Evolutionary conservation across 2,797 vertebrate species (phyloP).

Genomic region (Lagocephalus sceleratus): DNA sequence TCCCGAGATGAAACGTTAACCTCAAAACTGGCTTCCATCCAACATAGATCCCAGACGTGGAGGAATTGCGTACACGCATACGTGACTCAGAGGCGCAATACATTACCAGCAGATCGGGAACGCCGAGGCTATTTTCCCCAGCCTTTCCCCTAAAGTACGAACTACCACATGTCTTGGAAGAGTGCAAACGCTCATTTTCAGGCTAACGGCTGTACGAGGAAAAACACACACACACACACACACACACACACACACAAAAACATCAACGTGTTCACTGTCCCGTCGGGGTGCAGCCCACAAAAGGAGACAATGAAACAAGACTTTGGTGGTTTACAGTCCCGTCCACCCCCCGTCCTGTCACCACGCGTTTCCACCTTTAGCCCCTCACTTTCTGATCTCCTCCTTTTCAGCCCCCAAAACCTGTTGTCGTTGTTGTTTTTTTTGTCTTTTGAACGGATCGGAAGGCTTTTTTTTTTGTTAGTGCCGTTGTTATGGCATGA

Average conservation of each 20-base stretch:
- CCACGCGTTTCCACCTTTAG: neutral
- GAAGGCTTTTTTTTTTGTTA: too few species aligned
- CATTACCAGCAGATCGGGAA: neutral
- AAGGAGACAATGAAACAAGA: slow-evolving; percentile 69
- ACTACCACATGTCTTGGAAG: neutral
- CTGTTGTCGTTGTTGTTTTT: neutral
- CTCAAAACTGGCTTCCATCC: neutral
- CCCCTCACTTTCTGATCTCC: slow-evolving; percentile 9
- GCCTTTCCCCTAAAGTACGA: neutral
- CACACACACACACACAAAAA: too few species aligned
- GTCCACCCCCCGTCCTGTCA: slow-evolving; percentile 11
- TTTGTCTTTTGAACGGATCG: too few species aligned
- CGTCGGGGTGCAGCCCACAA: slow-evolving; percentile 66
- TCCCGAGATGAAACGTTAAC: neutral
- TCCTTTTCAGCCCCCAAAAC: neutral
- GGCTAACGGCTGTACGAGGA: neutral
- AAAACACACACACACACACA: too few species aligned
- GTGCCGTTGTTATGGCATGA: slow-evolving; percentile 34
- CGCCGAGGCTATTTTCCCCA: neutral
- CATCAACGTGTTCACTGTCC: slow-evolving; percentile 57
- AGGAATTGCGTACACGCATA: too few species aligned
- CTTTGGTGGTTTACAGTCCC: slow-evolving; percentile 50
- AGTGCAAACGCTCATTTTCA: neutral
- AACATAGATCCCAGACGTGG: neutral
- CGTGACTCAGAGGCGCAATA: neutral